A percentile compares a stretch with the other conserved stretches of the same genome.
phyloP scores from a whole-genome alignment of 53 echinoderm and acorn worm species.

The Henricia sp. region DNA sequence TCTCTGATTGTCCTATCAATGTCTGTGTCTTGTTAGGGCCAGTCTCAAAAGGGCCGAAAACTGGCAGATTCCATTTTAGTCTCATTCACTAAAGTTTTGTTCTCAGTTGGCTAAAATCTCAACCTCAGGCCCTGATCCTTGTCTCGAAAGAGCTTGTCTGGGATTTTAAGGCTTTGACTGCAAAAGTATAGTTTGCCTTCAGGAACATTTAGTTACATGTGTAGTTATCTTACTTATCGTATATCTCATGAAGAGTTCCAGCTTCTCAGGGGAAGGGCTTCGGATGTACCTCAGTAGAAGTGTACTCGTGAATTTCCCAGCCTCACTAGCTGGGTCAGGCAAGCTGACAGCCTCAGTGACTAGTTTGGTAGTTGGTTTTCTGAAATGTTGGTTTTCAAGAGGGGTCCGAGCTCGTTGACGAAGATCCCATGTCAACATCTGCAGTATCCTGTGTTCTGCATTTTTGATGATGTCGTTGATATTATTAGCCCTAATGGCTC shows the following conservation, averaged over 20 bases:
- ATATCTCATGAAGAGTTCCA: conserved; percentile 56
- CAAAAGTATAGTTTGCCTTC: too few relatives aligned
- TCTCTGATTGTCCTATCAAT: too few relatives aligned
- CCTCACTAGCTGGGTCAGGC: conserved; percentile 34
- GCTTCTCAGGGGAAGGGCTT: conserved; percentile 40
- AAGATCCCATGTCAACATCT: conserved; percentile 34
- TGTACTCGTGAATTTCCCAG: conserved; percentile 17
- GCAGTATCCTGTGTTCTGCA: conserved; percentile 55
- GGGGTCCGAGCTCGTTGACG: conserved; percentile 29
- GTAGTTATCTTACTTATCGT: conserved; percentile 49
- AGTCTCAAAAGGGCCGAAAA: too few relatives aligned
- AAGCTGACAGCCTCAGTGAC: conserved; percentile 39
- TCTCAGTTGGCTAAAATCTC: too few relatives aligned
- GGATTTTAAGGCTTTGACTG: too few relatives aligned
- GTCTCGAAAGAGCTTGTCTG: too few relatives aligned
- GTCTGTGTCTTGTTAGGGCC: too few relatives aligned
- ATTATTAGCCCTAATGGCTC: neutral
- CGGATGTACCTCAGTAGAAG: conserved; percentile 60
- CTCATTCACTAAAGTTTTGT: too few relatives aligned
- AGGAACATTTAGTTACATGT: neutral
- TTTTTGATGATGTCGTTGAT: conserved; percentile 46
- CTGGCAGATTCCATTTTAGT: too few relatives aligned
- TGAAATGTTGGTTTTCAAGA: too few relatives aligned
- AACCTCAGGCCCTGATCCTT: too few relatives aligned
- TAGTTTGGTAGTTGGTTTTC: conserved; percentile 35